A percentile compares a stretch with the other conserved stretches of the same genome.
Conservation (phyloP, 2,113 vertebrate species). For the human (Homo sapiens) region DNA sequence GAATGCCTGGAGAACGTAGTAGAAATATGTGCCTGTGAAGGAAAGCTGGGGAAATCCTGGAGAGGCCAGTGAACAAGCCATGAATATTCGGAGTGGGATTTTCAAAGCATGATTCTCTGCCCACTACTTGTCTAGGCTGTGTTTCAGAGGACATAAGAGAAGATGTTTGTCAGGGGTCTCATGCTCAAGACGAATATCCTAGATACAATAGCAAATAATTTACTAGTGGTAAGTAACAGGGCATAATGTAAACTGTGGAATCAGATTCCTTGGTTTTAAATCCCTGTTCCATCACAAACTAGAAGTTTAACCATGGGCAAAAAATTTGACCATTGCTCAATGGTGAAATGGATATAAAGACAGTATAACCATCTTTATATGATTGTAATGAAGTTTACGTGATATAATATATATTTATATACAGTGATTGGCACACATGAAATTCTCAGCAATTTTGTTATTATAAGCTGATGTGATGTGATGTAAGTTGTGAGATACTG, state of each 20-base stretch:
- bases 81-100: background rate
- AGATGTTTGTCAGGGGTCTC: background rate
- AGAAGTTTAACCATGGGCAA: background rate
- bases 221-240: background rate
- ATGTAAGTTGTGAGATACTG: background rate
- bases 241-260: background rate
- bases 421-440: background rate
- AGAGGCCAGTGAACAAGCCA: background rate
- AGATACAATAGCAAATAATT: background rate
- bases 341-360: background rate
- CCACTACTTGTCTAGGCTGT: background rate
- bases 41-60: background rate
- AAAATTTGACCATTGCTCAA: background rate
- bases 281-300: background rate
- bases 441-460: background rate
- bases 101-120: background rate
- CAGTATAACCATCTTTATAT: background rate
- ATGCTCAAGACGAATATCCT: background rate
- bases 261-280: background rate
- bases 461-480: background rate
- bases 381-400: background rate
- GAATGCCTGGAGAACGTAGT: background rate
- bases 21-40: background rate
- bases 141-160: background rate
- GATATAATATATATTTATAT: background rate